phyloP scores from a whole-genome alignment of 2,888 invertebrate genomes.

The Ashinkailepas kermadecensis region DNA sequence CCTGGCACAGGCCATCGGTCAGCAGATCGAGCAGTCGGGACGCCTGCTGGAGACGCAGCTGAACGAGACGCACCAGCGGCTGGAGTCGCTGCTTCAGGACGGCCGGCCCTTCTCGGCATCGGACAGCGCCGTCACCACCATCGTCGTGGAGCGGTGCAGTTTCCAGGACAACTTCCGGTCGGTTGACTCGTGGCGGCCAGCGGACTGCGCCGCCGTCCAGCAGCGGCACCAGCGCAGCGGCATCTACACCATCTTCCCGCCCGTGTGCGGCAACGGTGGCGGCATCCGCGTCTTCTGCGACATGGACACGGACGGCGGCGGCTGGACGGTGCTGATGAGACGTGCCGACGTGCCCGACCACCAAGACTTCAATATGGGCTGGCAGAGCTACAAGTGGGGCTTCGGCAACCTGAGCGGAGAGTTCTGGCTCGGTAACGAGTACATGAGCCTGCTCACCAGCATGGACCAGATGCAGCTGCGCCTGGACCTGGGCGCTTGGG shows the following conservation, averaged over 20 bases:
- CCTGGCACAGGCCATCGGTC: neutral
- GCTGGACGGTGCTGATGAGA: conserved; percentile 89
- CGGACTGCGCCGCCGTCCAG: conserved; percentile 7
- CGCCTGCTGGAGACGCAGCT: conserved; percentile 1
- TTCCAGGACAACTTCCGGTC: neutral
- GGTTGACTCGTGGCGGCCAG: neutral
- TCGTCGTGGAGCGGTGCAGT: conserved; percentile 12
- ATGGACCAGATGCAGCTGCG: conserved; percentile 81
- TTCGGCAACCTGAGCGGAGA: conserved; percentile 84
- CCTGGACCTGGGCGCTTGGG: conserved; percentile 84
- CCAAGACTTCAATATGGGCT: conserved; percentile 84
- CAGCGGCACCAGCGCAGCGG: neutral
- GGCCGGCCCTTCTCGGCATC: neutral
- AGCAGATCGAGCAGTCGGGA: neutral
- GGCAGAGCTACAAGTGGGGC: conserved; percentile 87
- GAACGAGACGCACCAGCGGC: conserved; percentile 2
- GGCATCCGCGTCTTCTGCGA: conserved; percentile 63
- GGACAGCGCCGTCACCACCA: neutral
- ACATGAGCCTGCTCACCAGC: conserved; percentile 86
- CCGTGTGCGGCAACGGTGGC: neutral
- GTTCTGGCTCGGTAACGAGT: conserved; percentile 89
- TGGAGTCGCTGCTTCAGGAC: neutral
- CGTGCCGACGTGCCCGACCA: conserved; percentile 78
- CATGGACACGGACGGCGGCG: conserved; percentile 78
- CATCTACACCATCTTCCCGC: conserved; percentile 4